These are phyloP conservation scores for Platorchestia sp. DNA, from an alignment of 1,140 invertebrate species.

Conservation along the genomic window DNA sequence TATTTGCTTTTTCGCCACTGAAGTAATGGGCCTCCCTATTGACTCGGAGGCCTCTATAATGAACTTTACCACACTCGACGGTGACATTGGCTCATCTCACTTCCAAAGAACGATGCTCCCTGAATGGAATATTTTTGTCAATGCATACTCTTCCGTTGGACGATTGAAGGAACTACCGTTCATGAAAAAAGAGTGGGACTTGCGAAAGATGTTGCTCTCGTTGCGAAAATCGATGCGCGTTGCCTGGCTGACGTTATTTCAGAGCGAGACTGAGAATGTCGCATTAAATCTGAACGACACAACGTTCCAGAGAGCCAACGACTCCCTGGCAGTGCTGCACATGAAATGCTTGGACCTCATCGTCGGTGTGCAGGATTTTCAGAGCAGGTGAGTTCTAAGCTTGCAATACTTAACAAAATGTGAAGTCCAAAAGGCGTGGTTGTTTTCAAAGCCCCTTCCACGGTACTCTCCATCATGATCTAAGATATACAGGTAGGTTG, in stretches of 20 bases:
- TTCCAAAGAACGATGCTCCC: not conserved
- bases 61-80: not conserved
- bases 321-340: not conserved
- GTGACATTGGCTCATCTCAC: not conserved
- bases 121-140: not conserved
- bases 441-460: too few species aligned
- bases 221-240: not conserved
- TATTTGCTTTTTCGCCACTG: not conserved
- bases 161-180: not conserved
- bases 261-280: not conserved
- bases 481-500: too few species aligned
- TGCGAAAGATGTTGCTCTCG: not conserved
- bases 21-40: not conserved
- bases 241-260: not conserved
- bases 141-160: not conserved
- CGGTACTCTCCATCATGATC: too few species aligned
- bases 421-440: too few species aligned
- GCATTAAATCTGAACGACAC: not conserved
- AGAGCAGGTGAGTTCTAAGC: not conserved
- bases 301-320: not conserved
- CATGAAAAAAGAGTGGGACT: not conserved
- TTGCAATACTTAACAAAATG: not conserved
- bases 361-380: not conserved
- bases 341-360: not conserved
- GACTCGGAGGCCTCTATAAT: not conserved